Percentiles rank a stretch among this genome's conserved stretches.
Conservation (phyloP, 2,888 invertebrate genomes). For the Luffia ferchaultella region DNA sequence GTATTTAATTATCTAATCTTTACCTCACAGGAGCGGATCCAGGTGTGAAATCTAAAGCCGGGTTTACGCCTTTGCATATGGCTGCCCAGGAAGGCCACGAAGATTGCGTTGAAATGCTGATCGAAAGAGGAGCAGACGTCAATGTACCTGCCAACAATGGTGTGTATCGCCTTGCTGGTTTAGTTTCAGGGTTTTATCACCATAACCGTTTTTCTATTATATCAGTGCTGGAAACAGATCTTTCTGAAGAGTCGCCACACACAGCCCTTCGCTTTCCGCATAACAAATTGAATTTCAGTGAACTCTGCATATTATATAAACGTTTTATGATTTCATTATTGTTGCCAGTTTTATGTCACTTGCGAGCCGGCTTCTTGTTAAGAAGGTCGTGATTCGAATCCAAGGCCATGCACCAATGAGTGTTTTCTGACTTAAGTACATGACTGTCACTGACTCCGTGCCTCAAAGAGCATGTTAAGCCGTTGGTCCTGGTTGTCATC, state of each 20-base stretch:
- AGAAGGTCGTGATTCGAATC: too few relatives aligned
- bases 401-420: too few relatives aligned
- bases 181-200: neutral
- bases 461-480: too few relatives aligned
- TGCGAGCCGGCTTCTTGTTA: too few relatives aligned
- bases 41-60: slow-evolving; percentile 92
- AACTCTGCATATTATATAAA: too few relatives aligned
- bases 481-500: too few relatives aligned
- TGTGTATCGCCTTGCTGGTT: slow-evolving; percentile 23
- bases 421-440: too few relatives aligned
- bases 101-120: slow-evolving; percentile 91
- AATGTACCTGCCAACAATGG: slow-evolving; percentile 85
- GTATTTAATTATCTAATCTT: too few relatives aligned
- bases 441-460: too few relatives aligned
- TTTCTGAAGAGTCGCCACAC: neutral
- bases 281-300: too few relatives aligned
- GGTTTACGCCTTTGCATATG: slow-evolving; percentile 95
- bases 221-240: neutral
- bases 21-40: slow-evolving; percentile 79
- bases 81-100: slow-evolving; percentile 94
- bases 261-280: neutral
- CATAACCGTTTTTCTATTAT: neutral
- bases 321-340: too few relatives aligned
- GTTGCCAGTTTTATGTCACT: too few relatives aligned
- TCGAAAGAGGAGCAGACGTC: slow-evolving; percentile 89